Evolutionary conservation across 2,888 invertebrate species (phyloP).

Genomic region (Epirrhoe alternata): DNA sequence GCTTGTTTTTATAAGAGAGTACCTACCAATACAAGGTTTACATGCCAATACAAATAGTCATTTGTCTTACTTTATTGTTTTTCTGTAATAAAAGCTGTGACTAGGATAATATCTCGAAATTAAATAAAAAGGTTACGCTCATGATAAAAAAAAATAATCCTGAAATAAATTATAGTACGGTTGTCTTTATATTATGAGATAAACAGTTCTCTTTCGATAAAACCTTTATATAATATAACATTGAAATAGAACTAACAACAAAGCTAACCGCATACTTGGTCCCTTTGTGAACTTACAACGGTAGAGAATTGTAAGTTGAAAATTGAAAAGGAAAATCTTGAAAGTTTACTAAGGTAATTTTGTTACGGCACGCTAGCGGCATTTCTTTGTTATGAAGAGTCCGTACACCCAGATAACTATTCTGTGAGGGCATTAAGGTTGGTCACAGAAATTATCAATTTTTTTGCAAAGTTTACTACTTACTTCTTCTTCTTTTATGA

Average conservation of each 20-base stretch:
- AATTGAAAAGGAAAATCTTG: not conserved
- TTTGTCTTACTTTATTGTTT: not conserved
- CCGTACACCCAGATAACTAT: not conserved
- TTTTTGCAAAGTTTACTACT: too few species aligned
- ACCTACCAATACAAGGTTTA: not conserved
- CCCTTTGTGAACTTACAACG: not conserved
- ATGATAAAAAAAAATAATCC: too few species aligned
- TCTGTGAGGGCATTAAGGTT: not conserved
- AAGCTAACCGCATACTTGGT: not conserved
- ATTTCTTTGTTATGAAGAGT: slow-evolving; percentile 14
- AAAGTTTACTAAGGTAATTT: slow-evolving; percentile 15
- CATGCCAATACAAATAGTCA: not conserved
- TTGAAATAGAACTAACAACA: not conserved
- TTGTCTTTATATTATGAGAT: too few species aligned
- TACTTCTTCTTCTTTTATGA: too few species aligned
- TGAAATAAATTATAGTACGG: too few species aligned
- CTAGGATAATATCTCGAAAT: too few species aligned
- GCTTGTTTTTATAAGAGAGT: not conserved
- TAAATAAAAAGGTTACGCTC: too few species aligned
- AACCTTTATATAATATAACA: too few species aligned
- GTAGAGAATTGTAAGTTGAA: not conserved
- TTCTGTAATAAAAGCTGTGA: not conserved
- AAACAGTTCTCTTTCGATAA: too few species aligned
- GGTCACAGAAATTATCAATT: not conserved
- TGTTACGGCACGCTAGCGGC: not conserved